Evolutionary conservation across 2,113 vertebrate genomes (phyloP).

Genomic region (Plecotus auritus): DNA sequence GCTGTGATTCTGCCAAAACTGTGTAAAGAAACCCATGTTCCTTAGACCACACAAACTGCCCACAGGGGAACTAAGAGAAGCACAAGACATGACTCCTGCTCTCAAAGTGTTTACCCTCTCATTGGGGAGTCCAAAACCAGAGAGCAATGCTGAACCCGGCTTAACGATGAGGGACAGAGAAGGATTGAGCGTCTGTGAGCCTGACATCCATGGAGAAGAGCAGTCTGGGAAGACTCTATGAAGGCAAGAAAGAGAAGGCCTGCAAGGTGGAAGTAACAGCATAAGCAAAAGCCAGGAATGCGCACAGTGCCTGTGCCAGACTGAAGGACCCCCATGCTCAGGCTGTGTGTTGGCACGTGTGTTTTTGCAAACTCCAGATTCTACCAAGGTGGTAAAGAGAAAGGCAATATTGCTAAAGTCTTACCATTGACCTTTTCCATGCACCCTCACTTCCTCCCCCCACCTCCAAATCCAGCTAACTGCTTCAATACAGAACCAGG

Average conservation of each 20-base stretch:
- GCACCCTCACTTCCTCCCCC: background rate
- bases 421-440: background rate
- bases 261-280: background rate
- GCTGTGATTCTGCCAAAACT: background rate
- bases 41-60: background rate
- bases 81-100: background rate
- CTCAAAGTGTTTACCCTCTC: background rate
- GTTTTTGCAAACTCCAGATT: background rate
- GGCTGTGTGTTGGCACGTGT: background rate
- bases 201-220: background rate
- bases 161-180: background rate
- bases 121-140: background rate
- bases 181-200: background rate
- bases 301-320: fast-evolving
- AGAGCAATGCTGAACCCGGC: background rate
- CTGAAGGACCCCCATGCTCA: fast-evolving
- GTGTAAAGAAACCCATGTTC: background rate
- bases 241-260: background rate
- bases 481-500: background rate
- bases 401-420: background rate
- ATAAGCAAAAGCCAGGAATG: background rate
- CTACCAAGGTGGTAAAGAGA: background rate
- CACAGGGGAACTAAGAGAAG: background rate
- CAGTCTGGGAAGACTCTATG: background rate
- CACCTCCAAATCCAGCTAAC: background rate